Base-by-base conservation (phyloP, 1,140 invertebrate species). In the Campoletis sonorensis region DNA sequence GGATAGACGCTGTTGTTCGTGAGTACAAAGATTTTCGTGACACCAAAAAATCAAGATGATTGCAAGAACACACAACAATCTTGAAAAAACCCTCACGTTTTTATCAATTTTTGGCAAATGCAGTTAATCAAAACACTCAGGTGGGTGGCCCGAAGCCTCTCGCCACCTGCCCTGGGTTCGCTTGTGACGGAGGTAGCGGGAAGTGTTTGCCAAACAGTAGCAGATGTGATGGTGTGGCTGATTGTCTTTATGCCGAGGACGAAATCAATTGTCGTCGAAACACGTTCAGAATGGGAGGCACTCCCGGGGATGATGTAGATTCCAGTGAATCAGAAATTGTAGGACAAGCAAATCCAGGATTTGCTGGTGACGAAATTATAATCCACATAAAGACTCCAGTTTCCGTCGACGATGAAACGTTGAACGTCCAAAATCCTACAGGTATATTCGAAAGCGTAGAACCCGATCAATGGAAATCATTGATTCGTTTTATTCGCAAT, bases 191-290 rank as follows among this genome's bases (percentile, higher is more conserved):
- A 83, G 94, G 94, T 40, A 89, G 93, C 54, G 89, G 92, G 81
- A 93, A 93, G 87, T 97, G 96, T 88, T 89, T 97, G n/a, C 91
- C 95, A 0, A 91, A 91, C 64, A 93, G 93, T 80, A 89, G 93
- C 75, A 92, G 93, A 51, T 97, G 96, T 88, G 94, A 97, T 86
- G 93, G 93, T 85, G 92, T 94, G 68, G 93, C 96, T 2, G 95
- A 97, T 86, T 97, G 96, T 84, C 88, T 97, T 40, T 91, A 94
- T 40, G 96, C 93, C 15, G 96, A 96, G 87, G 96, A 97, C 91
- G 96, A 97, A 92, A 85, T 94, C 0, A 91, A 94, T 30, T 97
- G 96, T 87, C 21, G 0, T 26, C 15, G 49, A 10, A 11, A 49
- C 5, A 1, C 5, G 18, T 30, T 45, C 64, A 40, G 10, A 7